Percentiles rank a stretch among this genome's conserved stretches.
Conservation (phyloP, 2,113 vertebrate species). For the Cervus canadensis region DNA sequence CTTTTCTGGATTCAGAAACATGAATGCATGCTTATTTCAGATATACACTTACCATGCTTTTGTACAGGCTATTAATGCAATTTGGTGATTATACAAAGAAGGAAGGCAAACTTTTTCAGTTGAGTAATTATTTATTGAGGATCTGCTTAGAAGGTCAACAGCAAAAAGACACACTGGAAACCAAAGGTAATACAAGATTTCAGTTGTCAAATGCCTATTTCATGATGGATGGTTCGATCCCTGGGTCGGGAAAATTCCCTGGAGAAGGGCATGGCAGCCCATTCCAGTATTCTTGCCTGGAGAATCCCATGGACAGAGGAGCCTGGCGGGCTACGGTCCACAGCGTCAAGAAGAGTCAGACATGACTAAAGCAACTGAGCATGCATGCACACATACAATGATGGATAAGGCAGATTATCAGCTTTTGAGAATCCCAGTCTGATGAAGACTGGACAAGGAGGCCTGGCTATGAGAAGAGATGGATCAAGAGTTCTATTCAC, state of each 20-base stretch:
- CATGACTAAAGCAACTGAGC: neutral
- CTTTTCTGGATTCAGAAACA: neutral
- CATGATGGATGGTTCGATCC: neutral
- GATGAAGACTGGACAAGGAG: neutral
- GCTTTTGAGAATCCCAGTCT: neutral
- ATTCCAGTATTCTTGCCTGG: neutral
- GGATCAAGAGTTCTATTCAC: neutral
- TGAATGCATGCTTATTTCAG: neutral
- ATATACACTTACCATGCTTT: neutral
- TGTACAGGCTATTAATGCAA: conserved; percentile 21
- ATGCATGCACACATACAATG: neutral
- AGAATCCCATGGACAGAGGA: neutral
- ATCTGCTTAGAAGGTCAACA: neutral
- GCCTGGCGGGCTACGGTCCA: neutral
- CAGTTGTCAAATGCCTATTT: neutral
- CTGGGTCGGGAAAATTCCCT: neutral
- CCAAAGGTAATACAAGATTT: neutral
- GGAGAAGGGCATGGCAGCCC: neutral
- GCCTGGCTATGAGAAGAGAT: neutral
- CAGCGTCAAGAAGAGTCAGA: neutral
- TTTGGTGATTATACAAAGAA: conserved; percentile 19
- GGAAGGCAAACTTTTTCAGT: conserved; percentile 32
- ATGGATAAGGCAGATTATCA: neutral
- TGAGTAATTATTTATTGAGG: conserved; percentile 36
- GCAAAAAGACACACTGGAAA: neutral